Evolutionary conservation across 2,888 invertebrate genomes (phyloP).

Genomic region (Lasioglossum lativentre): DNA sequence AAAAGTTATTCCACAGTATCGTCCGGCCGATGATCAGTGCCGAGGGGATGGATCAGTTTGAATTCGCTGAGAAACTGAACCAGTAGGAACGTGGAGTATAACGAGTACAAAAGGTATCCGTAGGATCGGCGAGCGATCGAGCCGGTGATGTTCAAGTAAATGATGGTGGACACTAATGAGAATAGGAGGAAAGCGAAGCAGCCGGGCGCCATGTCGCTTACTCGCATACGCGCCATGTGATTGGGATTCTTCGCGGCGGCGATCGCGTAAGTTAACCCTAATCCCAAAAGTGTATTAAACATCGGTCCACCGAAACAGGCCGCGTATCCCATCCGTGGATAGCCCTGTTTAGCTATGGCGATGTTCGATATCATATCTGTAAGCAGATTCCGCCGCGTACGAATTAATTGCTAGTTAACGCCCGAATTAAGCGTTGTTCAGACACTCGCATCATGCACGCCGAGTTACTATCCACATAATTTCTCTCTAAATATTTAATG

Average conservation of each 20-base stretch:
- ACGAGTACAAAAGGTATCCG: constrained; percentile 84
- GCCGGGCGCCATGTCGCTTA: constrained; percentile 84
- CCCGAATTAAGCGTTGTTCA: background rate
- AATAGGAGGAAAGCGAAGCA: constrained; percentile 84
- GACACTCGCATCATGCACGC: background rate
- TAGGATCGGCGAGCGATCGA: constrained; percentile 85
- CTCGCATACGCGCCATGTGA: constrained; percentile 77
- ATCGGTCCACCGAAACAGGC: constrained; percentile 90
- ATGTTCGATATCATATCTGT: constrained; percentile 87
- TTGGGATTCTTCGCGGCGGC: constrained; percentile 64
- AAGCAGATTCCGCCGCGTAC: constrained; percentile 44
- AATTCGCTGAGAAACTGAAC: constrained; percentile 86
- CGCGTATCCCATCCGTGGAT: constrained; percentile 88
- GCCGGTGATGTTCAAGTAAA: constrained; percentile 84
- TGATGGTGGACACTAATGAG: constrained; percentile 83
- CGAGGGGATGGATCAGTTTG: constrained; percentile 82
- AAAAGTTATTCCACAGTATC: background rate
- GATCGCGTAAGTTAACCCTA: constrained; percentile 83
- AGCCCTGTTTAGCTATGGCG: constrained; percentile 87
- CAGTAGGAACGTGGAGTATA: constrained; percentile 85
- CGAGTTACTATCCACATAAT: background rate
- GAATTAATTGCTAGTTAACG: background rate
- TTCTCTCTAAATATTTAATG: constrained; percentile 21
- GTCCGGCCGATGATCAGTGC: constrained; percentile 79
- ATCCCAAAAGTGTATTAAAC: constrained; percentile 86